Base-by-base conservation (phyloP, 1,140 invertebrate genomes). In the Patella vulgata region DNA sequence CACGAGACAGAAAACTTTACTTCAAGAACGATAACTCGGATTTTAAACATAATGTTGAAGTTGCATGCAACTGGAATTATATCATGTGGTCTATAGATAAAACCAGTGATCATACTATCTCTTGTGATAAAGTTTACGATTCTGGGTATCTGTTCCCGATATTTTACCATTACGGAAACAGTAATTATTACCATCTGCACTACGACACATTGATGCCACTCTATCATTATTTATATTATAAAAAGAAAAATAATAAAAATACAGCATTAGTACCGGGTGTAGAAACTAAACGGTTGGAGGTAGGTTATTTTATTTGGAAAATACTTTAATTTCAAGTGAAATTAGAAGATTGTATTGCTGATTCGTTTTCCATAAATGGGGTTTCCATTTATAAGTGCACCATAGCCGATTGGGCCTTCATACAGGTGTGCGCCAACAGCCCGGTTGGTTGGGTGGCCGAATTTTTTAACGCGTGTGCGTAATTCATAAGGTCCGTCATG, bases 151-250 rank as follows among this genome's bases (percentile, higher is more conserved):
- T 73, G 14, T 71, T 73, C 43, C 68, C 68, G 1, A 54, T 70
- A 3, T 68, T 66, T 42, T 36, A 36, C 14, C 68, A 63, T 46
- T 68, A 39, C 30, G 54, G 59, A 50, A 68, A 57, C 12, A 73
- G 71, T 28, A 73, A 73, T 40, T 70, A 73, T 42, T 70, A 67
- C 43, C 71, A 73, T 56, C 58, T 73, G 14, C 68, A 70, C 47
- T 70, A 64, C 44, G 68, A 73, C 40, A 73, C 59, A n/a, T 23
- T 73, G 57, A 46, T 73, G n/a, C 68, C 68, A 14, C 17, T 73
- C 6, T 73, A 50, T 60, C 40, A 56, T 25, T 58, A 61, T 25
- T 14, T 73, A 12, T 57, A 70, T 39, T 54, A 62, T 42, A 40
- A 63, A 1, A 23, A 47, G 33, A n/a, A 23, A 50, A 33, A 42